A percentile compares a stretch with the other conserved stretches of the same genome.
phyloP scores from a whole-genome alignment of 2,888 invertebrate genomes.

The Tolmerus cingulatus region DNA sequence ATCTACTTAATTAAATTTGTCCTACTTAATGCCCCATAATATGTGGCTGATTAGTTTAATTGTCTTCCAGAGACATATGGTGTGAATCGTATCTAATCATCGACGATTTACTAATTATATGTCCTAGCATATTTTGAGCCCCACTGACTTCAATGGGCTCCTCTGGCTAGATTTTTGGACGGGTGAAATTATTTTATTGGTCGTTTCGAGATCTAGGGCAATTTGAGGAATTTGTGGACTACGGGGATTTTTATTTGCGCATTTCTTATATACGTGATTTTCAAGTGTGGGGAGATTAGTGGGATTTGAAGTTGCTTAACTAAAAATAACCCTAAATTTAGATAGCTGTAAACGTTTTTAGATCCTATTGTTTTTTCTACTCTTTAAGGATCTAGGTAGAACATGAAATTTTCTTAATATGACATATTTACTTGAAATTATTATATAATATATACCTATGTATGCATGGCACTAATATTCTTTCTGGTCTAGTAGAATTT shows the following conservation, averaged over 20 bases:
- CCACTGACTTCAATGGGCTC: background rate
- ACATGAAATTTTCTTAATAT: too few relatives aligned
- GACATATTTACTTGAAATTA: too few relatives aligned
- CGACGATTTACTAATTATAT: slow-evolving; percentile 42
- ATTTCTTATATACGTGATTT: background rate
- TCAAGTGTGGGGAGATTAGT: background rate
- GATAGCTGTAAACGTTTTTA: too few relatives aligned
- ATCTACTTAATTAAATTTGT: slow-evolving; percentile 45
- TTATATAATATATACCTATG: too few relatives aligned
- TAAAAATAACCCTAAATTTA: background rate
- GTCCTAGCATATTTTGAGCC: slow-evolving; percentile 24
- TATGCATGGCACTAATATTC: too few relatives aligned
- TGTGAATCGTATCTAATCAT: slow-evolving; percentile 43
- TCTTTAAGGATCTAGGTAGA: too few relatives aligned
- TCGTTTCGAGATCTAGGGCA: background rate
- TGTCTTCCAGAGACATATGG: slow-evolving; percentile 42
- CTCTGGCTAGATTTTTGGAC: background rate
- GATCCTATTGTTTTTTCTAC: too few relatives aligned
- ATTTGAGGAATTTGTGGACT: background rate
- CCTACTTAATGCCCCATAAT: slow-evolving; percentile 43
- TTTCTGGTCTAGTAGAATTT: too few relatives aligned
- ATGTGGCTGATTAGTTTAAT: slow-evolving; percentile 44
- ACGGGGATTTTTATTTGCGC: background rate
- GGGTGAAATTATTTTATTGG: background rate
- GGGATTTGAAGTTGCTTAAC: background rate